Base-by-base conservation (phyloP, 2,888 invertebrate genomes). In the Patella depressa region DNA sequence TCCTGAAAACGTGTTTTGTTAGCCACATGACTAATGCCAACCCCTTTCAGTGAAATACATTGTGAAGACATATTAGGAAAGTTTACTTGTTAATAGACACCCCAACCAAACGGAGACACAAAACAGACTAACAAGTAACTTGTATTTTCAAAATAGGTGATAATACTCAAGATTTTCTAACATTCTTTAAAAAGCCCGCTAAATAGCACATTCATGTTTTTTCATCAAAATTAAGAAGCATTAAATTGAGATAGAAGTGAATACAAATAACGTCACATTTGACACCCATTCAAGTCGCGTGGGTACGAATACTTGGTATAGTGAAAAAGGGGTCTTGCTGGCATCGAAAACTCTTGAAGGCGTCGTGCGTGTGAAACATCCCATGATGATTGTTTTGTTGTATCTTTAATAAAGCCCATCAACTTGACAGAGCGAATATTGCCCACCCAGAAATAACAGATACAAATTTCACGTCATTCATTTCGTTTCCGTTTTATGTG, bases 371-470 rank as follows among this genome's bases (percentile, higher is more conserved):
- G 65, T 65, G 24, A 24, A 65, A 45, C 9, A 45, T 7, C 45
- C 45, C 45, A 45, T 45, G 45, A 45, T 45, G 45, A 45, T 9
- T 24, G 65, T 65, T 65, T 65, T 65, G 65, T 65, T 65, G 65
- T 65, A 19, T 15, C 45, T 19, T 65, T 65, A 65, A 65, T 65
- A 65, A 65, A 65, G 19, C 19, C 24, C 19, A 65, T 65, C 11
- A 11, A 65, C 19, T 19, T 65, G 65, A 65, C 65, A 65, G 19
- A 65, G 24, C 24, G 65, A 65, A 65, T 65, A 65, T 65, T 65
- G 65, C 65, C 65, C 65, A 65, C 65, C 65, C 65, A 65, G 65
- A 65, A 65, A 24, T 65, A 65, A 24, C 65, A 65, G 65, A 65
- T 65, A 24, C 45, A 45, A 45, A 45, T 45, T 65, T 24, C 24